Base-by-base conservation (phyloP, 2,113 vertebrate genomes). In the Bujurquina vittata region DNA sequence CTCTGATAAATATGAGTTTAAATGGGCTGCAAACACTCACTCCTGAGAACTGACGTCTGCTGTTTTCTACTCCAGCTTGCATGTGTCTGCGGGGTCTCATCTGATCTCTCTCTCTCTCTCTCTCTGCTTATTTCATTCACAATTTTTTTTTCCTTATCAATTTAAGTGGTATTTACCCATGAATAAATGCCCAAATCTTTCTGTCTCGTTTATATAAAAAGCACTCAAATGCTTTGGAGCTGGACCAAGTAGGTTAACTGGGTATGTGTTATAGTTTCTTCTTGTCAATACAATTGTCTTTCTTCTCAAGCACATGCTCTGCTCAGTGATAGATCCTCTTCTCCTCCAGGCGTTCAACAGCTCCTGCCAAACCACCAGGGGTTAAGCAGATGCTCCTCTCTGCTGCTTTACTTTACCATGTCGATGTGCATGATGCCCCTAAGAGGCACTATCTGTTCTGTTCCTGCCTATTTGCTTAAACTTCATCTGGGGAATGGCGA, bases 191-290 rank as follows among this genome's bases (percentile, higher is more conserved):
- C 94, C 94, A 93, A 95, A 95, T 95, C 88, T 96, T 86, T 96
- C 92, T 96, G 94, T 96, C 95, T 96, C 84, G 75, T 96, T 95
- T 93, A 94, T 90, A 94, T 94, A 95, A 95, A 96, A 96, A 96
- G 95, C 96, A 93, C 92, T 95, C 96, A 95, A 94, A 95, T 94
- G 93, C 93, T 96, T 95, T 94, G 96, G 96, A 96, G 85, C 95
- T 92, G 95, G 95, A 96, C 87, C 95, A 95, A 94, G 95, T 96
- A 95, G 96, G 95, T 96, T 96, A 95, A 95, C 90, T 92, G 95
- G 96, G 96, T 96, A 96, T 89, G 95, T 96, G 89, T 89, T 86
- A 86, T 90, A 94, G 95, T 95, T 96, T 95, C 83, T 95, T 94
- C 88, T 94, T 95, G 92, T 95, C 93, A 92, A 93, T 94, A 91